A percentile compares a stretch with the other conserved stretches of the same genome.
These are phyloP conservation scores for Hydrolagus affinis DNA, from an alignment of 2,113 vertebrate species.

Conservation along the genomic window DNA sequence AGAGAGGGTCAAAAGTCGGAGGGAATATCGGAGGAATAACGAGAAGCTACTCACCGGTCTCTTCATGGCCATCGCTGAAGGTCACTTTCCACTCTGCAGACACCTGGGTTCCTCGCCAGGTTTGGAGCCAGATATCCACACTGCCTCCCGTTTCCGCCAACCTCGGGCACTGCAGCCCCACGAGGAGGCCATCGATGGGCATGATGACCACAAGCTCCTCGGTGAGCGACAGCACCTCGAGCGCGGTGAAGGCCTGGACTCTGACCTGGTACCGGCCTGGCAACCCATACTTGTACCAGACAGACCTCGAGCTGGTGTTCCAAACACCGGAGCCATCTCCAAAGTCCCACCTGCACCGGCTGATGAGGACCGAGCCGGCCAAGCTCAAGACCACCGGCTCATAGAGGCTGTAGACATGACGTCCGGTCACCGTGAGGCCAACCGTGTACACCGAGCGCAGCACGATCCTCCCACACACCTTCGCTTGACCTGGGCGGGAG, in stretches of 20 bases:
- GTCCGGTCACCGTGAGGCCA: neutral
- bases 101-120: constrained; percentile 35
- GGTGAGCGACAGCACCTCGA: neutral
- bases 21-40: neutral
- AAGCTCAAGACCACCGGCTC: constrained; percentile 27
- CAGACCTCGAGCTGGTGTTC: neutral
- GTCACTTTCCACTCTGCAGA: constrained; percentile 11
- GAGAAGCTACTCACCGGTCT: constrained; percentile 15
- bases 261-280: constrained; percentile 33
- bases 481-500: constrained; percentile 1
- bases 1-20: neutral
- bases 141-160: constrained; percentile 16
- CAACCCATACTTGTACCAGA: constrained; percentile 23
- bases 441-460: constrained; percentile 26
- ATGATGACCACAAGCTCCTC: constrained; percentile 18
- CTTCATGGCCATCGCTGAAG: constrained; percentile 15
- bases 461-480: constrained; percentile 32
- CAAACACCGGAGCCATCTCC: constrained; percentile 28
- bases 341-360: constrained; percentile 35
- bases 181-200: neutral
- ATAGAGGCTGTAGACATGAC: neutral
- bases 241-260: constrained; percentile 21
- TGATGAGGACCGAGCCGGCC: constrained; percentile 1
- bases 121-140: constrained; percentile 31
- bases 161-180: constrained; percentile 33